A percentile compares a stretch with the other conserved stretches of the same genome.
These are phyloP conservation scores for Microtus ochrogaster DNA, from an alignment of 2,113 vertebrate genomes.

Conservation along the genomic window DNA sequence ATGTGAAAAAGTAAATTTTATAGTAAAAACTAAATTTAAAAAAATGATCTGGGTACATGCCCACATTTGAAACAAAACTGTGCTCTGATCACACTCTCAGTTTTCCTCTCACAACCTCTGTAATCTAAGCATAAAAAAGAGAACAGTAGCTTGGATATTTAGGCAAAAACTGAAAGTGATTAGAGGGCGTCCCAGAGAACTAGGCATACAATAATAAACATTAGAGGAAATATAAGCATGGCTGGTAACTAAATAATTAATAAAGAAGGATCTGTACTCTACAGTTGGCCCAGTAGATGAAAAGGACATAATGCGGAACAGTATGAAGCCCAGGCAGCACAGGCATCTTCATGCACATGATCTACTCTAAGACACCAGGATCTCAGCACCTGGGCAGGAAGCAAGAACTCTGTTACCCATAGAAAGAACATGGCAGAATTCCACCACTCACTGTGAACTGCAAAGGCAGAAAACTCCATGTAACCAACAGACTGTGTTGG, in stretches of 20 bases:
- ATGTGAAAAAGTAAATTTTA: neutral
- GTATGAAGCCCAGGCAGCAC: neutral
- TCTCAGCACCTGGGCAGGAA: neutral
- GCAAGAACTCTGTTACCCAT: neutral
- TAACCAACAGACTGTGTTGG: neutral
- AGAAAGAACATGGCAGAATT: accelerated
- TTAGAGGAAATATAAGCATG: neutral
- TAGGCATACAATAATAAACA: neutral
- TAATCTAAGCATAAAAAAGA: neutral
- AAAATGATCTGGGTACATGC: neutral
- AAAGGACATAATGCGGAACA: neutral
- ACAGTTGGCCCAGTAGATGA: too few species aligned
- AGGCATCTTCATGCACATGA: neutral
- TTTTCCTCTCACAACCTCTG: neutral
- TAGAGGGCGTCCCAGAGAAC: neutral
- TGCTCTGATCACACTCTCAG: neutral
- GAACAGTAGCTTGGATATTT: neutral
- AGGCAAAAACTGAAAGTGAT: neutral
- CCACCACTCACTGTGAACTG: neutral
- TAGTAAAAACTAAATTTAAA: neutral
- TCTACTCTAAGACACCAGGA: neutral
- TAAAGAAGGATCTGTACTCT: neutral
- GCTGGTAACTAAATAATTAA: neutral
- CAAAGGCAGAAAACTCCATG: neutral
- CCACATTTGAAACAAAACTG: conserved; percentile 21